Base-by-base conservation (phyloP, 2,888 invertebrate species). In the Deroplatys truncata region DNA sequence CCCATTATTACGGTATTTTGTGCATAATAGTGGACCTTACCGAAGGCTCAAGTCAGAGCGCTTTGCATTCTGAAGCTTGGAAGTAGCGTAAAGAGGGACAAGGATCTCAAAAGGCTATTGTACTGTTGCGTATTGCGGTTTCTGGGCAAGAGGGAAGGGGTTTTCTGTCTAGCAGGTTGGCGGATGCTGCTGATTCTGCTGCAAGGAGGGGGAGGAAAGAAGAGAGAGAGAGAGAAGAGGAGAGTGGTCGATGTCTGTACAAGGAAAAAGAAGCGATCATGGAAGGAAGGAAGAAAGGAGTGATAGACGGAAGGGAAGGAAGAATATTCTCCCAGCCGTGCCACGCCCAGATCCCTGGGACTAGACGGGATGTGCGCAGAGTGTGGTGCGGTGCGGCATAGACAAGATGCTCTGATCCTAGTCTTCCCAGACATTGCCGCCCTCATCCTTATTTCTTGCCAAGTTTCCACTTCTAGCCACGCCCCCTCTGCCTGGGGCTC, bases 331-430 rank as follows among this genome's bases (percentile, higher is more conserved):
- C 35, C 84, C 43, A 43, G 35, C 84, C 84, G 10, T 56, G 86
- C 86, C 86, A 86, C 86, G 86, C 86, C 86, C 56, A 49, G 56
- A 20, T 72, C 25, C 56, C 56, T 20, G 56, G 56, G 56, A 72
- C 56, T 72, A 72, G 86, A 43, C n/a, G 43, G 43, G 56, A 86
- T 86, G 56, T 86, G 86, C 86, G 86, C 86, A 86, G 86, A n/a
- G 43, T 31, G 43, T 25, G 84, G n/a, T 16, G 84, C 35, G 16
- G 16, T 72, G 56, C 56, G 56, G 56, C 56, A 72, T 72, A 72
- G 56, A 72, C 56, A 72, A 72, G 56, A 72, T 72, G 56, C 56
- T 72, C 56, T 72, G 56, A 25, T 72, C 56, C 56, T 72, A 72
- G 56, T 72, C 56, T 72, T 72, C 25, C 56, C 56, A 72, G 56